These are phyloP conservation scores for Augiades crinisus DNA, from an alignment of 2,888 invertebrate genomes.

Conservation along the genomic window DNA sequence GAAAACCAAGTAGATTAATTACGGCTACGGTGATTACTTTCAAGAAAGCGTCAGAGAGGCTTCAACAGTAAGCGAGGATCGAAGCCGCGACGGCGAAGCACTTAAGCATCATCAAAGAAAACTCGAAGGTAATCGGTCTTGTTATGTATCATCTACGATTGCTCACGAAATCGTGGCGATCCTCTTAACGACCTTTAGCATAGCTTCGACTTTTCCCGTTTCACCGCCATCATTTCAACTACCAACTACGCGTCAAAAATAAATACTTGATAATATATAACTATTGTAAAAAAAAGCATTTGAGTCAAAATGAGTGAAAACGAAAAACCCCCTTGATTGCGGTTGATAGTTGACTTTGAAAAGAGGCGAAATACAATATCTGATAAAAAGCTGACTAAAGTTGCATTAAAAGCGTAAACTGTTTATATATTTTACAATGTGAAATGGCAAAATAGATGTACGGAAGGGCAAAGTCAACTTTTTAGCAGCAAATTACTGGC, in stretches of 20 bases:
- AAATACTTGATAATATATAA: slow-evolving; percentile 38
- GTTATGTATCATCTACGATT: too few relatives aligned
- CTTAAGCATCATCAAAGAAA: slow-evolving; percentile 66
- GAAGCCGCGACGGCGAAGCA: slow-evolving; percentile 77
- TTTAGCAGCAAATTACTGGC: slow-evolving; percentile 60
- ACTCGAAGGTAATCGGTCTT: slow-evolving; percentile 53
- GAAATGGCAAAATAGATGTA: not conserved
- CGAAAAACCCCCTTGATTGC: slow-evolving; percentile 64
- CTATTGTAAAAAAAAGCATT: slow-evolving; percentile 53
- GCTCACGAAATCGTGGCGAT: too few relatives aligned
- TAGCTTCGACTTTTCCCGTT: slow-evolving; percentile 64
- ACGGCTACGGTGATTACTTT: slow-evolving; percentile 77
- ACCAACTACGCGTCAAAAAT: slow-evolving; percentile 67
- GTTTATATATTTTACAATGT: slow-evolving; percentile 4
- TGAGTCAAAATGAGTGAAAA: slow-evolving; percentile 53
- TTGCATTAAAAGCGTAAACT: not conserved
- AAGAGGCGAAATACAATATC: slow-evolving; percentile 52
- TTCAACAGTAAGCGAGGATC: slow-evolving; percentile 74
- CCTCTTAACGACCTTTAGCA: slow-evolving; percentile 8
- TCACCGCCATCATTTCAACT: slow-evolving; percentile 75
- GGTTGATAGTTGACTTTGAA: slow-evolving; percentile 75
- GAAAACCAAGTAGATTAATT: slow-evolving; percentile 75
- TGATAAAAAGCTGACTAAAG: slow-evolving; percentile 59
- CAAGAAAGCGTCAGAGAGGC: slow-evolving; percentile 75
- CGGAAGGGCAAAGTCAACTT: slow-evolving; percentile 48